Evolutionary conservation across 2,797 vertebrate species (phyloP), one percentile per base, ranked within the genome.

Genomic region (Artibeus lituratus): DNA sequence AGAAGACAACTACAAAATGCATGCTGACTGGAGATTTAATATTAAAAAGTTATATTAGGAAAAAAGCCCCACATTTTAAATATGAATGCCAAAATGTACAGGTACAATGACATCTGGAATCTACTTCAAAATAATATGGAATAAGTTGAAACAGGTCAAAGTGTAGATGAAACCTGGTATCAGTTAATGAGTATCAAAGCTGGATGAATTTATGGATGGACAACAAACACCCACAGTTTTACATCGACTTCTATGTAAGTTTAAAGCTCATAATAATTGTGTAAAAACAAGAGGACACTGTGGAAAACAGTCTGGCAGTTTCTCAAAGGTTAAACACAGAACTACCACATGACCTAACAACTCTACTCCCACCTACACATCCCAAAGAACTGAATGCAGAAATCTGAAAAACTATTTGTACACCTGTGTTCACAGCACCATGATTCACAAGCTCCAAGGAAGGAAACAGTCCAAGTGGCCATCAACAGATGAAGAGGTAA

Each of bases 11-110:
- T 85, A 6, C 53, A 94, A 83, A 81, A n/a, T 89, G 32, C 39
- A 14, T 14, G 72, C 19, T 86, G 35, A 76, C 3, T 35, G 26
- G n/a, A 44, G 81, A 83, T 26, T 29, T 89, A 67, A 83, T 42
- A 78, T 70, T 93, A 89, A 88, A 88, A 16, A 74, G 82, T 88
- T 42, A 77, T 39, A 93, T 62, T 57, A 93, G 73, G 5, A 11
- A 93, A 89, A 74, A 37, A 86, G 62, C 59, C 76, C 7, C 55
- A 32, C 74, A 87, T 88, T 92, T 92, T 88, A 88, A 84, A 62
- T 26, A 91, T 39, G 74, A 9, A 85, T 9, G 83, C 9, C 37
- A 90, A 74, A 55, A 90, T 14, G 19, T 42, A 80, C 19, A 96
- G 26, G 44, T 76, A 24, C 76, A 62, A 94, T 76, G 59, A 32